Conservation (phyloP, 2,797 vertebrate genomes). For the Perodicticus potto region DNA sequence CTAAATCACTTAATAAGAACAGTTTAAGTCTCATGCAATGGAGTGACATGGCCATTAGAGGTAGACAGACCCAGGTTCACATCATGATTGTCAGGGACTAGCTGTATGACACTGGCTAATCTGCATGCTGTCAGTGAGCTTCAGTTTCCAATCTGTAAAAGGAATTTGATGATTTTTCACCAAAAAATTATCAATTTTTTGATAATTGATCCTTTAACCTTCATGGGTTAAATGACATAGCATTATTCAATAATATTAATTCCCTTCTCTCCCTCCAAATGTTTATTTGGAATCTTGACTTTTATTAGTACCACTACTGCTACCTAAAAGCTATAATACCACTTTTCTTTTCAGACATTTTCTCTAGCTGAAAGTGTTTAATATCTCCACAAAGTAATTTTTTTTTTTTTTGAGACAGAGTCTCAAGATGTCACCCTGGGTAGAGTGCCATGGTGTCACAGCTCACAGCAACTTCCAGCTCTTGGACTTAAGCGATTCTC, state of each 20-base stretch:
- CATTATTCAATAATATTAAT: conserved; percentile 57
- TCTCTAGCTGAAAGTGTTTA: conserved; percentile 58
- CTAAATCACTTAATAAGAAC: conserved; percentile 3
- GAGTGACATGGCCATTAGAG: background rate
- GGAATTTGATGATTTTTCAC: background rate
- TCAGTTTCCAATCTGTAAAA: background rate
- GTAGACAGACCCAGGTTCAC: background rate
- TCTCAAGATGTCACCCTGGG: too few species aligned
- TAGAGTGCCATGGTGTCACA: too few species aligned
- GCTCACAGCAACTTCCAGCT: too few species aligned
- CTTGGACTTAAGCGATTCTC: too few species aligned
- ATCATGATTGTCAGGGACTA: background rate
- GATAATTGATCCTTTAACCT: background rate
- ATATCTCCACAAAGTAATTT: conserved; percentile 53
- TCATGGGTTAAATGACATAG: conserved; percentile 43
- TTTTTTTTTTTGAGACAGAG: background rate
- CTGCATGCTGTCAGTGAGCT: background rate
- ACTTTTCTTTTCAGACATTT: conserved; percentile 22
- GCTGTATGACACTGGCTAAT: background rate
- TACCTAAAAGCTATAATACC: conserved; percentile 12
- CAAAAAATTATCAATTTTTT: too few species aligned
- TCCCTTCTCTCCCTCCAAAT: background rate
- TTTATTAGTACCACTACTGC: conserved; percentile 33
- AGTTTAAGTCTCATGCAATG: background rate
- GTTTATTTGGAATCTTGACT: background rate